Evolutionary conservation across 64 coral and sea anemone genomes (phyloP), one percentile per base, ranked within the genome.

Genomic region (Actinia equina): DNA sequence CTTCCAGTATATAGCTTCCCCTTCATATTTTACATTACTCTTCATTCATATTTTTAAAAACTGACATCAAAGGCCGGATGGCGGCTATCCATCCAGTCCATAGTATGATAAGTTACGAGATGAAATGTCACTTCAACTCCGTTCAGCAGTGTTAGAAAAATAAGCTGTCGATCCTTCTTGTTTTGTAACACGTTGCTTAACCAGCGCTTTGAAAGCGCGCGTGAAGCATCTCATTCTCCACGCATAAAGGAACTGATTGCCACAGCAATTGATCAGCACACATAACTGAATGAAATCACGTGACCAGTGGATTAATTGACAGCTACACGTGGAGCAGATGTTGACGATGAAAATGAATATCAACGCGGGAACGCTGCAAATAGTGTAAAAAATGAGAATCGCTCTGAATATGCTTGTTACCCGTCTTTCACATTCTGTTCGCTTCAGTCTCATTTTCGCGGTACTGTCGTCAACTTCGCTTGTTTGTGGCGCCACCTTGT

Each of bases 191-290:
- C 11, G 55, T 11, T 57, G 6, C 55, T 57, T 57, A 12, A 65
- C 18, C 62, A 65, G 17, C 22, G 62, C 17, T 65, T 23, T 65
- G 55, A 94, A 86, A 12, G 92, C 92, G 57, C 87, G 79, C 53
- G 83, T 58, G 59, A 94, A 94, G 76, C 89, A 67, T 22, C 83
- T 88, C 81, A 94, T 88, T 71, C 92, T 71, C 84, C 88, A 94
- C 0, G 92, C 92, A 71, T 94, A 94, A 15, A 94, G 80, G 17
- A 94, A 94, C 62, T 88, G 92, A 25, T 94, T 94, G 15, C 89
- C 37, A 17, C 83, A 89, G 44, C 87, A 94, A 22, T 94, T 94
- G 26, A 89, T 49, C 79, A 94, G 76, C 7, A 88, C 84, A 62
- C 89, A 65, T 43, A 94, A 79, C 12, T 70, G 89, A n/a, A 86